Evolutionary conservation across 2,113 vertebrate species (phyloP).

Genomic region (Calonectris borealis): DNA sequence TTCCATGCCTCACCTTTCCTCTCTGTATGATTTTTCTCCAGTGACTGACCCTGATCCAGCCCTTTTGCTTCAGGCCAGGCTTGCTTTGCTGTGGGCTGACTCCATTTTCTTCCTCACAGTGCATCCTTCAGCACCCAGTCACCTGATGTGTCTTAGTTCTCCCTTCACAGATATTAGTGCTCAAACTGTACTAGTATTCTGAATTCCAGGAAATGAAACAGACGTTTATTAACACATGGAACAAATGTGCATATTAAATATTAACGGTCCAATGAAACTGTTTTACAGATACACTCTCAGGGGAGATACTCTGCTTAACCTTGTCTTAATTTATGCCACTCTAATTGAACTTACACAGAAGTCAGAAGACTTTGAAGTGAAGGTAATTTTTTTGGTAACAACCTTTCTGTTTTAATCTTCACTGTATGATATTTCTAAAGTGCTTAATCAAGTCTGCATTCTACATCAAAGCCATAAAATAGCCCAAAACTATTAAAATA

Average conservation of each 20-base stretch:
- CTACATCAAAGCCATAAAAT: conserved; percentile 13
- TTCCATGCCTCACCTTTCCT: background rate
- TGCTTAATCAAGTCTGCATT: background rate
- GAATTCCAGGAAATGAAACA: background rate
- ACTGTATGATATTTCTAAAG: background rate
- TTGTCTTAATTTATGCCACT: conserved; percentile 84
- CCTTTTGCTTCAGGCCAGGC: background rate
- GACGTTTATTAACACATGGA: background rate
- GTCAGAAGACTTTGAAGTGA: conserved; percentile 86
- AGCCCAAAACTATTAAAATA: background rate
- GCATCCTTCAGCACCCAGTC: background rate
- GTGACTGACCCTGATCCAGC: background rate
- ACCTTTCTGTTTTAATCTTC: background rate
- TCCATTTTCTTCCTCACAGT: background rate
- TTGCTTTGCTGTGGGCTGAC: background rate
- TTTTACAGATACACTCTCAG: conserved; percentile 78
- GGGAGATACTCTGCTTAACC: conserved; percentile 78
- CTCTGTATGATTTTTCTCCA: background rate
- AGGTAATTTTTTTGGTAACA: conserved; percentile 76
- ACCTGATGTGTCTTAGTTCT: background rate
- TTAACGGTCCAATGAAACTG: background rate
- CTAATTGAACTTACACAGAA: conserved; percentile 81
- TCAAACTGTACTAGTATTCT: background rate
- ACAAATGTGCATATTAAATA: background rate
- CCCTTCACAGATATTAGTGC: background rate